Base-by-base conservation (phyloP, 1,140 invertebrate species). In the Hermetia illucens region DNA sequence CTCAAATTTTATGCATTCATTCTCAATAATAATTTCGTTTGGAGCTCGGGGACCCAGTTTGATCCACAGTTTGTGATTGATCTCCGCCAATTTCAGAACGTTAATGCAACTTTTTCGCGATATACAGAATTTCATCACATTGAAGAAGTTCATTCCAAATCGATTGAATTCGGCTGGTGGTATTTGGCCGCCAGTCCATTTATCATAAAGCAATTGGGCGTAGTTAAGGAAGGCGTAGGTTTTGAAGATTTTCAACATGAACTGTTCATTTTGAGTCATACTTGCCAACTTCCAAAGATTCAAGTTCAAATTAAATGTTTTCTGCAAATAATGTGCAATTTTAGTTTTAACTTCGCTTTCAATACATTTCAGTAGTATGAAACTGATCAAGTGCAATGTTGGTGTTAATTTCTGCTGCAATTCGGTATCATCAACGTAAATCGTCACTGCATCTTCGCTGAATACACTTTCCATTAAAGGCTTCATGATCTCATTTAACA, bases 121-220 rank as follows among this genome's bases (percentile, higher is more conserved):
- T 36, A 74, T 65, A 45, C 68, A 65, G 40, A 69, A 55, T 38
- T 60, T 62, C 40, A 72, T 67, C n/a, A 55, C 52, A 53, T 72
- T 70, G 34, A 57, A 55, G 21, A 63, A 52, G 15, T 50, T 43
- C 5, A 61, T 15, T 12, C 58, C 53, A 15, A 64, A 56, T 25
- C 58, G 50, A 17, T 47, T 52, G 5, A 61, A 53, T 17, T 58
- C 48, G 4, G 36, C 41, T 0, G 48, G 50, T 19, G 55, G 42
- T 9, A 34, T 41, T 2, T 43, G 42, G 1, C 46, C 45, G 40
- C 46, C 49, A 17, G 46, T 36, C 21, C 53, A 44, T 39, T 53
- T 53, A 32, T 60, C 53, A 25, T 55, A 45, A 13, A 56, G 34
- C 19, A 61, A 40, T 34, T 31, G 37, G 2, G 55, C 51, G 37